Conservation (phyloP, 2,888 invertebrate genomes). For the Sarcophaga caerulescens region DNA sequence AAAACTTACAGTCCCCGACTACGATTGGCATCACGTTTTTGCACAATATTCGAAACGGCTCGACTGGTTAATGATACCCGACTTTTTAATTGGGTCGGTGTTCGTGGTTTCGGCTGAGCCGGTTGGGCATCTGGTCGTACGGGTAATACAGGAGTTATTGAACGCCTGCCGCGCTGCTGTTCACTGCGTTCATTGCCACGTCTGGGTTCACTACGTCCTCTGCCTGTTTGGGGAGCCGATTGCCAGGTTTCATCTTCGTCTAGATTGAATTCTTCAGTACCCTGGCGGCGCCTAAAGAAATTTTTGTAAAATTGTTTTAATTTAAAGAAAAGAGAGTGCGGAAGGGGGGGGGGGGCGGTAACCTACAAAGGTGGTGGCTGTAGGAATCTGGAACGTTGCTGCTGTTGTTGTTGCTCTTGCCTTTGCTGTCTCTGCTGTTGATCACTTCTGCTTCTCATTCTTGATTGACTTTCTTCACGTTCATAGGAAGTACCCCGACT, state of each 20-base stretch:
- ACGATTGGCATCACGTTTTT: slow-evolving; percentile 69
- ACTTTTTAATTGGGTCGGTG: slow-evolving; percentile 76
- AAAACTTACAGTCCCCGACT: slow-evolving; percentile 74
- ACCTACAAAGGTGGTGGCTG: slow-evolving; percentile 64
- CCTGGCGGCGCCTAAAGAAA: slow-evolving; percentile 72
- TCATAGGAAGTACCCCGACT: slow-evolving; percentile 77
- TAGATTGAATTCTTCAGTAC: slow-evolving; percentile 76
- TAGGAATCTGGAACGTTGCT: slow-evolving; percentile 48
- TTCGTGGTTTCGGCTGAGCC: slow-evolving; percentile 76
- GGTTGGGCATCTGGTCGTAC: slow-evolving; percentile 75
- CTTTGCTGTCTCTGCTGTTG: slow-evolving; percentile 65
- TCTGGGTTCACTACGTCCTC: slow-evolving; percentile 69
- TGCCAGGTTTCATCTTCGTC: slow-evolving; percentile 65
- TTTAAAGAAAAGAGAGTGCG: background rate
- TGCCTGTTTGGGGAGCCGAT: slow-evolving; percentile 31
- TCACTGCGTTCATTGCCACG: slow-evolving; percentile 44
- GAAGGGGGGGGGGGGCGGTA: background rate
- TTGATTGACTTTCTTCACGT: slow-evolving; percentile 74
- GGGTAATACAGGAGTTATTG: slow-evolving; percentile 74
- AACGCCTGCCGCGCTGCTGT: slow-evolving; percentile 73
- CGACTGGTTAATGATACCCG: slow-evolving; percentile 76
- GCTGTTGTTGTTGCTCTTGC: slow-evolving; percentile 70
- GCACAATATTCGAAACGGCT: slow-evolving; percentile 76
- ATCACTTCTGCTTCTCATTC: slow-evolving; percentile 35
- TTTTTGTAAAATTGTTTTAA: background rate